Percentiles rank a stretch among this genome's conserved stretches.
Evolutionary conservation across 2,888 invertebrate species (phyloP).

Genomic region (Caenorhabditis uteleia): DNA sequence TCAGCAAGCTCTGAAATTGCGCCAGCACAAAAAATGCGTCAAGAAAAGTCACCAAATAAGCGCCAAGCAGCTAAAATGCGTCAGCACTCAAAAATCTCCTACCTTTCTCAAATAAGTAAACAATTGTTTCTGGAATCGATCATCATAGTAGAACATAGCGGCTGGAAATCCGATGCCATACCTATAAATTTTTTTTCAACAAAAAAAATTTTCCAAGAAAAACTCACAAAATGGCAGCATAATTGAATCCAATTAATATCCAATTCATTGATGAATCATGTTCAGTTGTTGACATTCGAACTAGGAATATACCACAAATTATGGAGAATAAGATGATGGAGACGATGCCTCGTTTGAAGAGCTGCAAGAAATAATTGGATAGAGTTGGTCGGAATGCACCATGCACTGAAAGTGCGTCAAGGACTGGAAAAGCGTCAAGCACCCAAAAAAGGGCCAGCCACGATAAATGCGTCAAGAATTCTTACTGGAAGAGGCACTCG

Average conservation of each 20-base stretch:
- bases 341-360: constrained; percentile 44
- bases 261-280: constrained; percentile 40
- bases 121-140: constrained; percentile 29
- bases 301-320: constrained; percentile 38
- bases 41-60: no score
- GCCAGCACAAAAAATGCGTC: no score
- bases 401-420: not conserved
- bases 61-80: not conserved
- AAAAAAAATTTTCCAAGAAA: not conserved
- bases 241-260: constrained; percentile 46
- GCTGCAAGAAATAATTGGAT: constrained; percentile 35
- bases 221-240: constrained; percentile 36
- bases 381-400: no score
- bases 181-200: constrained; percentile 10
- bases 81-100: not conserved
- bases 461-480: no score
- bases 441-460: no score
- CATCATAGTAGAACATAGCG: constrained; percentile 42
- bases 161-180: constrained; percentile 45
- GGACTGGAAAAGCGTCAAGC: not conserved
- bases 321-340: constrained; percentile 39
- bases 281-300: constrained; percentile 26
- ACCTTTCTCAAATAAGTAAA: constrained; percentile 20
- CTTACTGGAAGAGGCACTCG: no score
- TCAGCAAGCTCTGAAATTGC: no score